A percentile compares a stretch with the other conserved stretches of the same genome.
phyloP scores from a whole-genome alignment of 2,113 vertebrate genomes.

The Herpetotheres cachinnans region DNA sequence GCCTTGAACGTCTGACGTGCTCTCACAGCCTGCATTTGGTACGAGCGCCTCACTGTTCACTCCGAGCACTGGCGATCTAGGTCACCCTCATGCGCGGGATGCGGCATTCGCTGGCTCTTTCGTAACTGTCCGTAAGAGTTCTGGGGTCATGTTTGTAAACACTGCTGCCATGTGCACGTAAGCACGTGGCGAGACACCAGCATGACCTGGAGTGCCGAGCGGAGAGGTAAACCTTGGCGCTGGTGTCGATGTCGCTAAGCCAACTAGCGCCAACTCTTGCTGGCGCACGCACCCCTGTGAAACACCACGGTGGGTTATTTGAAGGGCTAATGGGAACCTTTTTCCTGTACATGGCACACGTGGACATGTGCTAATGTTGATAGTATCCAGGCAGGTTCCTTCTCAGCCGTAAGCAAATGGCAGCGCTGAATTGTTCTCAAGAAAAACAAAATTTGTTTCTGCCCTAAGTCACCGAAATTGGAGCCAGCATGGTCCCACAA shows the following conservation, averaged over 20 bases:
- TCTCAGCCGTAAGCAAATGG: background rate
- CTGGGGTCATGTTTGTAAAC: conserved; percentile 86
- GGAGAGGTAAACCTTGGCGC: conserved; percentile 72
- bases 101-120: conserved; percentile 57
- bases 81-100: conserved; percentile 31
- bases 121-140: conserved; percentile 72
- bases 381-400: background rate
- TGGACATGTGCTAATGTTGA: accelerated
- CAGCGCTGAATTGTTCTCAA: background rate
- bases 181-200: conserved; percentile 67
- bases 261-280: background rate
- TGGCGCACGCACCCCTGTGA: background rate
- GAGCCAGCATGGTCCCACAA: background rate
- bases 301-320: background rate
- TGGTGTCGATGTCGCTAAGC: background rate
- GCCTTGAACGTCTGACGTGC: background rate
- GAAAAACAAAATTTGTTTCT: background rate
- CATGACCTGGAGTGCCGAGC: conserved; percentile 50
- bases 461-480: background rate
- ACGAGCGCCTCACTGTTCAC: background rate
- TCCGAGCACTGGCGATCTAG: background rate
- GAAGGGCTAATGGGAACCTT: background rate
- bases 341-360: accelerated
- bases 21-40: background rate
- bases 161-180: conserved; percentile 75